phyloP scores from a whole-genome alignment of 1,140 invertebrate genomes.

The Micrasema longulum region DNA sequence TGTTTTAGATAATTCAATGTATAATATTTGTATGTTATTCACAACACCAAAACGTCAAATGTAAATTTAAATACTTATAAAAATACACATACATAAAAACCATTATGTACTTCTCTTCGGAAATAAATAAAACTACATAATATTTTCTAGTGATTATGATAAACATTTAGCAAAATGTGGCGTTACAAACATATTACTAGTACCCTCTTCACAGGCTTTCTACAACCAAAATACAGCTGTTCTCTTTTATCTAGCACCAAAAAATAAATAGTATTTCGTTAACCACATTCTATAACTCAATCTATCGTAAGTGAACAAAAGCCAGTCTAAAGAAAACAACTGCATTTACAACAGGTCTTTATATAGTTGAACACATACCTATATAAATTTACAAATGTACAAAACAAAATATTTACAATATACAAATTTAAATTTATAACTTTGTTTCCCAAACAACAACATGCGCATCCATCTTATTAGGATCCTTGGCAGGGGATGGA shows the following conservation, averaged over 20 bases:
- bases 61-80: slow-evolving; percentile 39
- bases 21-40: slow-evolving; percentile 18
- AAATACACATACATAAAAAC: slow-evolving; percentile 36
- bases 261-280: neutral
- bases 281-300: too few relatives aligned
- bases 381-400: slow-evolving; percentile 45
- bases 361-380: slow-evolving; percentile 6
- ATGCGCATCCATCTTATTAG: slow-evolving; percentile 84
- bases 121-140: slow-evolving; percentile 41
- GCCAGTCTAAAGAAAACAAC: slow-evolving; percentile 21
- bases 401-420: slow-evolving; percentile 45
- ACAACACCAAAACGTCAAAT: slow-evolving; percentile 12
- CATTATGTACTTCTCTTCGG: slow-evolving; percentile 26
- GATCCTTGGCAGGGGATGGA: slow-evolving; percentile 68
- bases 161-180: slow-evolving; percentile 27
- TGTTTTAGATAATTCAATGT: slow-evolving; percentile 7
- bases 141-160: slow-evolving; percentile 32
- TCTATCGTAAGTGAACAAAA: too few relatives aligned
- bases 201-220: slow-evolving; percentile 36
- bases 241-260: slow-evolving; percentile 3
- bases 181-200: slow-evolving; percentile 24
- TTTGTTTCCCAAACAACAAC: slow-evolving; percentile 93
- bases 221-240: slow-evolving; percentile 25
- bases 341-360: slow-evolving; percentile 34
- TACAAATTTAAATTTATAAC: slow-evolving; percentile 69